Percentiles rank a stretch among this genome's conserved stretches.
These are phyloP conservation scores for Epinotia brunnichana DNA, from an alignment of 2,888 invertebrate species.

Conservation along the genomic window DNA sequence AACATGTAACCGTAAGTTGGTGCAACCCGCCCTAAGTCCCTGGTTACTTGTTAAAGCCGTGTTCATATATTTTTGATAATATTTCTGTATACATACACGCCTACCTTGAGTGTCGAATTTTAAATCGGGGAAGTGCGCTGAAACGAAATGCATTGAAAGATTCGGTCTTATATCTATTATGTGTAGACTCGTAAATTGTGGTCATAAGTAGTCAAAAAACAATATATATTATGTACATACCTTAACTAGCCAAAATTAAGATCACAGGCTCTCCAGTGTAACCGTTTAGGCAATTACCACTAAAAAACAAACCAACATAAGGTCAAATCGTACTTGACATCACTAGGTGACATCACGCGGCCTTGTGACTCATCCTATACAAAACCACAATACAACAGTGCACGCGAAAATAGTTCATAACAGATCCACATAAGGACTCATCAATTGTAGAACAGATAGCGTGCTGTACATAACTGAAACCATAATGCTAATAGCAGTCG, in stretches of 20 bases:
- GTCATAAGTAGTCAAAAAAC: no score
- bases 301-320: slow-evolving; percentile 49
- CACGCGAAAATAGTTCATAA: background rate
- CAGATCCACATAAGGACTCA: background rate
- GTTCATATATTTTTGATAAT: no score
- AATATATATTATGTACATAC: no score
- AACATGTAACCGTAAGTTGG: no score
- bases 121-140: no score
- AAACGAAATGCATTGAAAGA: no score
- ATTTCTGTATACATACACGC: no score
- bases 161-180: no score
- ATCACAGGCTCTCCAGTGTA: slow-evolving; percentile 8
- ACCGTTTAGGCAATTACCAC: slow-evolving; percentile 32
- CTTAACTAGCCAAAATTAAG: background rate
- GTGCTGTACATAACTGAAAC: background rate
- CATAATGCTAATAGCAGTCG: background rate
- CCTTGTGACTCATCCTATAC: slow-evolving; percentile 54
- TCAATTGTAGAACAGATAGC: background rate
- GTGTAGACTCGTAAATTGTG: no score
- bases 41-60: no score
- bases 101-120: no score
- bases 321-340: slow-evolving; percentile 66
- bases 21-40: no score
- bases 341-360: slow-evolving; percentile 56
- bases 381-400: background rate